Percentiles rank a stretch among this genome's conserved stretches.
Conservation (phyloP, 2,113 vertebrate genomes). For the human region GRCh38 chr1:38686501-38687000, state of each 20-base stretch:
- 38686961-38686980: not conserved
- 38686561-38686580: conserved; percentile 82
- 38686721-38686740: conserved; percentile 12
- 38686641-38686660: conserved; percentile 74
- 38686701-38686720: not conserved
- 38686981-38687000: not conserved
- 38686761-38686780: conserved; percentile 77
- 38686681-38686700: conserved; percentile 31
- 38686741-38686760: conserved; percentile 59
- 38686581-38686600: conserved; percentile 84
- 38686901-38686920: conserved; percentile 21
- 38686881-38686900: conserved; percentile 8
- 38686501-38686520: conserved; percentile 79
- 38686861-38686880: conserved; percentile 59
- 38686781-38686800: conserved; percentile 64
- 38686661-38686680: conserved; percentile 76
- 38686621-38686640: conserved; percentile 76
- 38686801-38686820: conserved; percentile 72
- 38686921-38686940: not conserved
- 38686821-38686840: conserved; percentile 75
- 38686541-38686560: conserved; percentile 83
- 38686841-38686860: conserved; percentile 74
- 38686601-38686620: conserved; percentile 82
- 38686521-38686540: conserved; percentile 78
- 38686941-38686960: not conserved